phyloP scores from a whole-genome alignment of 2,797 vertebrate genomes.

The Labroides dimidiatus region DNA sequence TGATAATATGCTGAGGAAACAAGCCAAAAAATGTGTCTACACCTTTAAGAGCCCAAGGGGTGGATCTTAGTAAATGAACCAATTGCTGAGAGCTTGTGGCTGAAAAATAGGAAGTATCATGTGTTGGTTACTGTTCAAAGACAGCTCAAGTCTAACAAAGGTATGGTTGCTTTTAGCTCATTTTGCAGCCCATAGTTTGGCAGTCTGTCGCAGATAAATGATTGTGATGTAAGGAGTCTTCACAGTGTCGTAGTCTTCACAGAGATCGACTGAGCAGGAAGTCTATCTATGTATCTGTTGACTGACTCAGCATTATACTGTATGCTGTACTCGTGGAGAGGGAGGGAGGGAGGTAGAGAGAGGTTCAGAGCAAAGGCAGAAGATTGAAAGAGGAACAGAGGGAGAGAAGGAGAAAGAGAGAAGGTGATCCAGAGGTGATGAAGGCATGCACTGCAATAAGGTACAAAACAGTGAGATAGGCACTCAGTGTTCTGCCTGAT shows the following conservation, averaged over 20 bases:
- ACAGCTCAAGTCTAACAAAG: constrained; percentile 57
- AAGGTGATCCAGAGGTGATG: constrained; percentile 64
- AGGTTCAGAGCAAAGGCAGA: neutral
- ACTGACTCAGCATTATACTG: constrained; percentile 77
- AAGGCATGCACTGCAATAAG: constrained; percentile 52
- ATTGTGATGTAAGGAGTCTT: constrained; percentile 15
- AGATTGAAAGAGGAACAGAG: no score
- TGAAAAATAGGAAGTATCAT: constrained; percentile 80
- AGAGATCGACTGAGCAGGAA: constrained; percentile 31
- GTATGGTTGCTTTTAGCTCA: constrained; percentile 54
- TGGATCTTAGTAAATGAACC: constrained; percentile 62
- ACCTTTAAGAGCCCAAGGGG: constrained; percentile 77
- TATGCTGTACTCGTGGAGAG: constrained; percentile 40
- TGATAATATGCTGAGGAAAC: neutral
- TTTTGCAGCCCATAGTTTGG: constrained; percentile 9
- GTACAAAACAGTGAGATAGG: constrained; percentile 13
- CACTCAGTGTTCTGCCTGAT: neutral
- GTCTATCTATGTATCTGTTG: constrained; percentile 34
- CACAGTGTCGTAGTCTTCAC: constrained; percentile 22
- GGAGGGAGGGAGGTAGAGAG: constrained; percentile 9
- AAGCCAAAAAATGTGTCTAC: constrained; percentile 54
- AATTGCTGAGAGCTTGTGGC: constrained; percentile 64
- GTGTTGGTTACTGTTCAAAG: constrained; percentile 58
- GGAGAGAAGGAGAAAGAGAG: constrained; percentile 26
- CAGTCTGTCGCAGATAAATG: constrained; percentile 6